A percentile compares a stretch with the other conserved stretches of the same genome.
Conservation (phyloP, 2,797 vertebrate genomes). For the Nannoperca obscura region DNA sequence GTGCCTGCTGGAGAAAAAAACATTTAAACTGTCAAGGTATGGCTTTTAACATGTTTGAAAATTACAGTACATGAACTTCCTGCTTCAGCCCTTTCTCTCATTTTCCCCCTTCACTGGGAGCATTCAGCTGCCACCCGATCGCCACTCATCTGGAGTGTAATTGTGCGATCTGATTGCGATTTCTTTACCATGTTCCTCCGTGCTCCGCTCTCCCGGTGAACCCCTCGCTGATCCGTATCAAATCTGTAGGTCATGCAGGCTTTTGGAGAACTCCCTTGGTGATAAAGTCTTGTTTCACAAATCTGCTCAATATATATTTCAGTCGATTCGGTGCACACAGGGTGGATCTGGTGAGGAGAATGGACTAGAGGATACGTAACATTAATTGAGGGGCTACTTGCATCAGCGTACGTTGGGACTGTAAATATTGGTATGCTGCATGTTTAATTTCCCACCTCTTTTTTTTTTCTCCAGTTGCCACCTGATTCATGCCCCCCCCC, state of each 20-base stretch:
- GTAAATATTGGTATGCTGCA: constrained; percentile 94
- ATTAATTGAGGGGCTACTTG: constrained; percentile 93
- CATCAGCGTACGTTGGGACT: constrained; percentile 89
- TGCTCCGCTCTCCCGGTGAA: constrained; percentile 44
- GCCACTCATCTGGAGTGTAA: constrained; percentile 75
- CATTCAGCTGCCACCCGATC: constrained; percentile 53
- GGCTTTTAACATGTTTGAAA: constrained; percentile 64
- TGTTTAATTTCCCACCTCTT: constrained; percentile 90
- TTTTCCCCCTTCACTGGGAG: constrained; percentile 30
- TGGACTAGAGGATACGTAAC: constrained; percentile 93
- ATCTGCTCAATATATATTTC: constrained; percentile 93
- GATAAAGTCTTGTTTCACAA: constrained; percentile 93
- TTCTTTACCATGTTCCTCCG: constrained; percentile 52
- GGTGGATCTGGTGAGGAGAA: constrained; percentile 76
- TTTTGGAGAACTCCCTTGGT: constrained; percentile 90
- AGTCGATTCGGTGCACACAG: constrained; percentile 84
- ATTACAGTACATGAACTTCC: constrained; percentile 62
- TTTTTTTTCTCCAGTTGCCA: constrained; percentile 81
- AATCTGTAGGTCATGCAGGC: constrained; percentile 92
- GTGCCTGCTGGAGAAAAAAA: constrained; percentile 4
- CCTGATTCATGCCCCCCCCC: constrained; percentile 91
- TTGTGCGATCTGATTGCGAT: constrained; percentile 67
- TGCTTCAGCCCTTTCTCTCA: constrained; percentile 26
- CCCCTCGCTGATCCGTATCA: constrained; percentile 93
- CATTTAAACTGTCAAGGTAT: constrained; percentile 59